Conservation (phyloP, 2,113 vertebrate species). For the Dendropsophus ebraccatus region DNA sequence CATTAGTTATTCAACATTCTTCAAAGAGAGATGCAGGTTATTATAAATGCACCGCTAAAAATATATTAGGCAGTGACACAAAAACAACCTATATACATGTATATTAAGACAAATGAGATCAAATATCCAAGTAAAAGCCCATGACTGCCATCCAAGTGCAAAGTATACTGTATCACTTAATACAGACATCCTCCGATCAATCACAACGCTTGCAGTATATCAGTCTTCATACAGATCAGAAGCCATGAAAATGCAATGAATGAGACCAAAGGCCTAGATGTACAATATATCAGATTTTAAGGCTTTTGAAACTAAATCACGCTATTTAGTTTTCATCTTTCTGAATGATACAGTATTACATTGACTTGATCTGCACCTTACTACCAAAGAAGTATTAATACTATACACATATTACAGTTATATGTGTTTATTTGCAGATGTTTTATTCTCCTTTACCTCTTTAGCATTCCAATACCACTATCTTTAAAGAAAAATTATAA, state of each 20-base stretch:
- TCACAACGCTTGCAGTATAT: not conserved
- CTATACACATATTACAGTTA: constrained; percentile 58
- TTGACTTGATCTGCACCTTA: constrained; percentile 65
- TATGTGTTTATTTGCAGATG: constrained; percentile 40
- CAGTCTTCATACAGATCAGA: not conserved
- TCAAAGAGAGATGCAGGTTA: constrained; percentile 78
- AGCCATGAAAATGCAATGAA: not conserved
- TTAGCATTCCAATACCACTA: not conserved
- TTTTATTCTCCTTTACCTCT: constrained; percentile 24
- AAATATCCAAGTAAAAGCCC: constrained; percentile 60
- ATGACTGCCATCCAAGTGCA: constrained; percentile 68
- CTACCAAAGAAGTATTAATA: constrained; percentile 68
- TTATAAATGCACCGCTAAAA: constrained; percentile 89
- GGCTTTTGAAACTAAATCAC: not conserved
- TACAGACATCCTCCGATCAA: constrained; percentile 52
- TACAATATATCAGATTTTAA: not conserved
- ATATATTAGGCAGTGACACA: constrained; percentile 83
- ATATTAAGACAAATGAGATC: constrained; percentile 69
- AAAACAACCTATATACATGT: constrained; percentile 86
- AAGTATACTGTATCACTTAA: constrained; percentile 62
- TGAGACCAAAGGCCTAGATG: constrained; percentile 21
- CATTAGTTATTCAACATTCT: constrained; percentile 84
- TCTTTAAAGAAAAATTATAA: constrained; percentile 7
- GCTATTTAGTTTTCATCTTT: constrained; percentile 27
- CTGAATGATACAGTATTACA: constrained; percentile 52